Base-by-base conservation (phyloP, 1,140 invertebrate genomes). In the Sitodiplosis mosellana region DNA sequence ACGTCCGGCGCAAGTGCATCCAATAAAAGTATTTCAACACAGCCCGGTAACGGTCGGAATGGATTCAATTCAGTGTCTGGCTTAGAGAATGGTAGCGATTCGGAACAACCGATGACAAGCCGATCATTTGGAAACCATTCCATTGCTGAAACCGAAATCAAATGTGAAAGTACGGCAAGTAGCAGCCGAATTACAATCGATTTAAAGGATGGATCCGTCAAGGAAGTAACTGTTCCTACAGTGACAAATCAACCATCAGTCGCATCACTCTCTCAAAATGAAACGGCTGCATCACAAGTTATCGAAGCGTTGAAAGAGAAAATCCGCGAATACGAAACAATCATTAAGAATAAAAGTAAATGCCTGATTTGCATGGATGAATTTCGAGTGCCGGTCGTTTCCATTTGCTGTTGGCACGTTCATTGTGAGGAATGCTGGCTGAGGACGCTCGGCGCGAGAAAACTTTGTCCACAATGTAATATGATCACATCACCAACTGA, bases 401-500 rank as follows among this genome's bases (percentile, higher is more conserved):
- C 89, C 1, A 81, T 92, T 40, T 85, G 84, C 57, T 95, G 91
- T 65, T 95, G 91, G 91, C 90, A 95, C 67, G 88, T 93, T 1
- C 85, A 94, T 63, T 95, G 89, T 59, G 87, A 94, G 68, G 78
- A 83, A 45, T 95, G 91, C 61, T 95, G 91, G 91, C 67, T 93
- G 2, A 80, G 85, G 56, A 89, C 88, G 14, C 65, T 94, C 58
- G 82, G 85, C 27, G 82, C 83, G 0, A 91, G 92, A 69, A 93
- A 92, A 59, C 73, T 93, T 19, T 95, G 90, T 66, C 90, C 89
- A 0, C 89, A 93, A 60, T 93, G 90, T 65, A 93, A 92, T 69
- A 86, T 87, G 67, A 93, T 93, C 53, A 93, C 89, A 33, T 86
- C 87, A 3, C 78, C 87, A 17, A 72, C 80, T 51, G 87, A 93